Evolutionary conservation across 2,797 vertebrate genomes (phyloP), one percentile per base, ranked within the genome.

Genomic region (Salmo trutta): DNA sequence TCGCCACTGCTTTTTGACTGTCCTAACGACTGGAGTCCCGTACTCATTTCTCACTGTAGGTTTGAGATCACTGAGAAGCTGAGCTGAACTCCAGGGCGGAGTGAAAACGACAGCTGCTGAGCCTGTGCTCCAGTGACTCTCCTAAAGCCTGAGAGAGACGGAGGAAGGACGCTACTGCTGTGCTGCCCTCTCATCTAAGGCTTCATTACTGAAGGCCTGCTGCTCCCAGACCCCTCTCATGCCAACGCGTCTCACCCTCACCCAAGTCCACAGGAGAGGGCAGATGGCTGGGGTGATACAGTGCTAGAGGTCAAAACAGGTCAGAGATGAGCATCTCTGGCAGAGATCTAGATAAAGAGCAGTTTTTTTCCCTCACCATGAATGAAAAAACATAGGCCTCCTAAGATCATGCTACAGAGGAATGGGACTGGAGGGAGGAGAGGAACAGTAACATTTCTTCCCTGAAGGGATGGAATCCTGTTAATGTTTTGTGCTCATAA

Each of bases 401-500:
- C 36, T 36, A 36, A 7, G 36, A 36, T 36, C 36, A 36, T 36
- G 17, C 52, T 54, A 5, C 15, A 17, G 17, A 54, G 52, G 14
- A 15, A 54, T 19, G 16, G 53, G 16, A 15, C 53, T 15, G 3
- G 16, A 54, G 41, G 8, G 53, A 54, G 16, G 17, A 36, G 5
- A 10, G 41, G 62, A 19, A 24, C n/a, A 33, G 17, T 31, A 31
- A 8, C 3, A 4, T 17, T 33, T 59, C 56, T 59, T 31, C 24
- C 68, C 36, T 17, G 16, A 79, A 65, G 27, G 72, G 74, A 75
- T 74, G 77, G 76, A 33, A 59, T 70, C 77, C 72, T 73, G 8
- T 41, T 82, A 67, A 83, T 88, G 77, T 81, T 80, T 75, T 75
- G 68, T 31, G 41, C 80, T 86, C 80, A 87, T 88, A 67, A 88